Percentiles rank a stretch among this genome's conserved stretches.
Evolutionary conservation across 2,797 vertebrate species (phyloP).

Genomic region (Margarornis squamiger): DNA sequence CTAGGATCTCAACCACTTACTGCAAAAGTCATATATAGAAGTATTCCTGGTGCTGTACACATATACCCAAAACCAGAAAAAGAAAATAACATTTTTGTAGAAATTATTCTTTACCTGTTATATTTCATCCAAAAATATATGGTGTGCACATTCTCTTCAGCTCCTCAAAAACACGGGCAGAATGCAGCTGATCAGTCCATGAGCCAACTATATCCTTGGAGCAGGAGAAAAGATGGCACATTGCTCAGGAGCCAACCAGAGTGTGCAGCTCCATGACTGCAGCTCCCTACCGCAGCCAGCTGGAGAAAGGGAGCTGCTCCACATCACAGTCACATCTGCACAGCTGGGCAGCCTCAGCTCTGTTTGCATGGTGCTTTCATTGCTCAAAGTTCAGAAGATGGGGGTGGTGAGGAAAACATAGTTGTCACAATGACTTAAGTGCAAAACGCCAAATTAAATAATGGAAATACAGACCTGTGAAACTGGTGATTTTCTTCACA

Average conservation of each 20-base stretch:
- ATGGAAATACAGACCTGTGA: neutral
- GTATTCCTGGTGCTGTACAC: neutral
- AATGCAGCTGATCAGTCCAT: neutral
- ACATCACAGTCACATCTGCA: neutral
- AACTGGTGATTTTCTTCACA: accelerated
- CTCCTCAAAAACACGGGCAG: neutral
- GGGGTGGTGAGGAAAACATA: neutral
- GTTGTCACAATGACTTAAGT: neutral
- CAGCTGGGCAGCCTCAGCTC: neutral
- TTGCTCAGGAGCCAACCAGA: neutral
- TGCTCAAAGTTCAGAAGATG: neutral
- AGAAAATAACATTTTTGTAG: neutral
- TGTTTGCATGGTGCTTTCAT: neutral
- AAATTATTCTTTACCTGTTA: neutral
- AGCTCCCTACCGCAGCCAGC: neutral
- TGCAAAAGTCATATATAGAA: neutral
- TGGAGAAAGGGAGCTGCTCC: neutral
- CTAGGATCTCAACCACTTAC: neutral
- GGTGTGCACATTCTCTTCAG: neutral
- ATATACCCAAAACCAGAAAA: neutral
- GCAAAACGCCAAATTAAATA: neutral
- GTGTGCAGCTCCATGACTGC: accelerated
- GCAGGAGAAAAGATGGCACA: neutral
- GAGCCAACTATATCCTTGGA: neutral
- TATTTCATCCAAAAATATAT: neutral